Evolutionary conservation across 2,797 vertebrate genomes (phyloP), one percentile per base, ranked within the genome.

Genomic region (Eurystomus glaucurus): DNA sequence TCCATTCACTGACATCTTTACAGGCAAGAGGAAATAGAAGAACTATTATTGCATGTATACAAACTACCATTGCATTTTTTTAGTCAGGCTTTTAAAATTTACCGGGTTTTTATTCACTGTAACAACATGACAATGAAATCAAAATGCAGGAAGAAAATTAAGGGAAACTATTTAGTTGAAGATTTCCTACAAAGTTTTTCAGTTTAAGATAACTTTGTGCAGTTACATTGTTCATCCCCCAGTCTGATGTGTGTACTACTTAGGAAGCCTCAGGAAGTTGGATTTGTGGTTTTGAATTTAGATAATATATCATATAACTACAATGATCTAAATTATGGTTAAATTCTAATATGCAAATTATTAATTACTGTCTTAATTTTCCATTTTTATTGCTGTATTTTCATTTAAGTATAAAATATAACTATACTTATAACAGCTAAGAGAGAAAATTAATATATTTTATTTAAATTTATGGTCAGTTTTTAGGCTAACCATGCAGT

Each of bases 1-100:
- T 97, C 88, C 83, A 97, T 94, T 96, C 88, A 94, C 96, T 90
- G 86, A 43, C 62, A 87, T 93, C 95, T 95, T 88, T 84, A 82
- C 14, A 83, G 55, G 74, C 76, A 48, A 62, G 70, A 98, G 92
- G 97, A 98, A 98, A 95, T 96, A 97, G 97, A 96, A 96, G 31
- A 91, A 43, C 83, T 37, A 37, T 37, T 37, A 37, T 45, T 81
- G 82, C 65, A 46, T 33, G 77, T 64, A 31, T 1, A 66, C 52
- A 86, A 89, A 48, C 39, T 51, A 50, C 19, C 12, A 14, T 20
- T 77, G 39, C 35, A 64, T 75, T 94, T 94, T 81, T 66, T 37
- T 7, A 57, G 45, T 41, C 50, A 74, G 17, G 22, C 48, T 80
- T 51, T 48, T 86, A 70, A 90, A 90, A 86, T 1, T 4, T 41